Evolutionary conservation across 2,888 invertebrate species (phyloP).

Genomic region (Herminia tarsipennalis): DNA sequence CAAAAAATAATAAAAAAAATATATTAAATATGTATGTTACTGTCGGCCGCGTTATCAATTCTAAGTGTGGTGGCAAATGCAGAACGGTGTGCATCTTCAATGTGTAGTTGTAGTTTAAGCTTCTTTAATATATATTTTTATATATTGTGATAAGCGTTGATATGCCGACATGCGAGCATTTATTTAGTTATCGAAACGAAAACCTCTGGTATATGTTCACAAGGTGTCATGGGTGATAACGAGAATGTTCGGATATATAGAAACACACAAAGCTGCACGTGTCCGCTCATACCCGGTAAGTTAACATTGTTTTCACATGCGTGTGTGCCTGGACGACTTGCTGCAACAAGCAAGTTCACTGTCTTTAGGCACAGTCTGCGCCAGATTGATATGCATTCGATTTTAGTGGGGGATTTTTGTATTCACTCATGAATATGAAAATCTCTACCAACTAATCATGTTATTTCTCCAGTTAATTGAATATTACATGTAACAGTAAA

Average conservation of each 20-base stretch:
- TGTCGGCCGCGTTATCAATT: slow-evolving; percentile 68
- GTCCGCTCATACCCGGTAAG: slow-evolving; percentile 44
- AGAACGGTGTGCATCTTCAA: slow-evolving; percentile 79
- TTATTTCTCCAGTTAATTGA: slow-evolving; percentile 59
- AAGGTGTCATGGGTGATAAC: slow-evolving; percentile 75
- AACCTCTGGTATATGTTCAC: slow-evolving; percentile 58
- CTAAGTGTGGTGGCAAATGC: slow-evolving; percentile 82
- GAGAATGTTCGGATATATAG: slow-evolving; percentile 41
- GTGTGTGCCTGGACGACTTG: slow-evolving; percentile 81
- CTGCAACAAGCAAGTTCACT: slow-evolving; percentile 79
- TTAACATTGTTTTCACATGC: slow-evolving; percentile 50
- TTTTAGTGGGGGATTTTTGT: slow-evolving; percentile 82
- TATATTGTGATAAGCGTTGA: slow-evolving; percentile 85
- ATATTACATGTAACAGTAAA: slow-evolving; percentile 41
- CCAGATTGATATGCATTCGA: slow-evolving; percentile 66
- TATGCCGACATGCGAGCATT: slow-evolving; percentile 84
- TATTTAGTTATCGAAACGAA: slow-evolving; percentile 78
- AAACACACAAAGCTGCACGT: slow-evolving; percentile 32
- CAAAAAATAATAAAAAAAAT: slow-evolving; percentile 56
- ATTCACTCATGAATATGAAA: slow-evolving; percentile 75
- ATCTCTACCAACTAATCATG: slow-evolving; percentile 79
- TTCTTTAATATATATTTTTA: slow-evolving; percentile 85
- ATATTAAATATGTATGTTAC: slow-evolving; percentile 51
- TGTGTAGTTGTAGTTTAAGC: slow-evolving; percentile 83
- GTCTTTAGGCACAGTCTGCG: slow-evolving; percentile 73